Conservation (phyloP, 2,888 invertebrate genomes). For the Nomada ferruginata region DNA sequence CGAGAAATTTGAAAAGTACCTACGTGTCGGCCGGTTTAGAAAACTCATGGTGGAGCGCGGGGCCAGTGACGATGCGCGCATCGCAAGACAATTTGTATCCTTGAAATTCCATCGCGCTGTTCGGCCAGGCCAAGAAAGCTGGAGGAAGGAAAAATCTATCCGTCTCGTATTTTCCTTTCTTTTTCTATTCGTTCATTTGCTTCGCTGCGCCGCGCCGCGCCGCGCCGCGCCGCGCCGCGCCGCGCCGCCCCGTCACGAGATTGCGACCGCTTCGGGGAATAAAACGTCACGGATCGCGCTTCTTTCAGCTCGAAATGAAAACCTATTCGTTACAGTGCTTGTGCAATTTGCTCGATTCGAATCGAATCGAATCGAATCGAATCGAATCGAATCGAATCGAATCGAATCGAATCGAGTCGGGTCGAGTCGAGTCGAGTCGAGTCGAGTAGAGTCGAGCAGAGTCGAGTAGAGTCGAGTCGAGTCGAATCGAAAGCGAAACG, state of each 20-base stretch:
- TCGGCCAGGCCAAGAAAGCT: not conserved
- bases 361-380: too few species aligned
- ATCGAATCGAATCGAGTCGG: constrained; percentile 18
- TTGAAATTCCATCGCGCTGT: constrained; percentile 37
- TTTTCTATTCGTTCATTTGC: not conserved
- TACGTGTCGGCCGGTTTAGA: not conserved
- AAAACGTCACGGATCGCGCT: not conserved
- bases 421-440: constrained; percentile 35
- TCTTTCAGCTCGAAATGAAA: constrained; percentile 2
- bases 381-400: constrained; percentile 33
- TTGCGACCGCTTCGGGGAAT: not conserved
- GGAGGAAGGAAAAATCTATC: not conserved
- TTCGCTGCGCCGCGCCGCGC: not conserved
- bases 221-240: not conserved
- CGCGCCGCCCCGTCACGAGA: not conserved
- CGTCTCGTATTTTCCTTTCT: too few species aligned
- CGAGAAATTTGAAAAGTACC: too few species aligned
- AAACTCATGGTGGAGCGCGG: constrained; percentile 1
- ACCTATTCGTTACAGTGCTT: not conserved
- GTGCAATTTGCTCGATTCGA: constrained; percentile 1
- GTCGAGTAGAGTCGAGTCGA: constrained; percentile 36
- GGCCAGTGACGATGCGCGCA: constrained; percentile 1
- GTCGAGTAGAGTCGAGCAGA: constrained; percentile 49
- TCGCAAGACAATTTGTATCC: constrained; percentile 34
- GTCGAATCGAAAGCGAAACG: constrained; percentile 3